phyloP scores from a whole-genome alignment of 2,888 invertebrate genomes.

The Mesopsocus fuscifrons region DNA sequence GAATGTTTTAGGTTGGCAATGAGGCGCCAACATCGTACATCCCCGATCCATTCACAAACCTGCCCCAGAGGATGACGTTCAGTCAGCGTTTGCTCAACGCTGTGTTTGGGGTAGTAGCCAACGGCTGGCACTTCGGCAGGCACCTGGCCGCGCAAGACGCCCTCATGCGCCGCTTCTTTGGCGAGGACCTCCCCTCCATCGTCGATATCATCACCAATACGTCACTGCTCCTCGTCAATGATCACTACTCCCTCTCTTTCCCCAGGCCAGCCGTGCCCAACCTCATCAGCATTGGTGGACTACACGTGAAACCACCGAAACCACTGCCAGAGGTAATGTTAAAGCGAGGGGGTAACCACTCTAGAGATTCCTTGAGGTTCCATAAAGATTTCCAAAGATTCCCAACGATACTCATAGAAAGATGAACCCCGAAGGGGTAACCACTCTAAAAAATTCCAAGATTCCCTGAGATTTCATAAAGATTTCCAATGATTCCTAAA shows the following conservation, averaged over 20 bases:
- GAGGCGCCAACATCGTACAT: not conserved
- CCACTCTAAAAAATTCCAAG: too few relatives aligned
- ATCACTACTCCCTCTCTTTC: slow-evolving; percentile 21
- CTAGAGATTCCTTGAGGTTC: too few relatives aligned
- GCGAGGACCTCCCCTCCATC: not conserved
- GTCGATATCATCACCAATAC: slow-evolving; percentile 3
- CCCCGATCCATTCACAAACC: slow-evolving; percentile 3
- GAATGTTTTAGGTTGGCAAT: slow-evolving; percentile 5
- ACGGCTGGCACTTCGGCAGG: not conserved
- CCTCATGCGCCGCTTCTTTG: slow-evolving; percentile 15
- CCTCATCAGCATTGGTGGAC: slow-evolving; percentile 18
- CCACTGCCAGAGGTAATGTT: slow-evolving; percentile 2
- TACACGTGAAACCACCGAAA: slow-evolving; percentile 2
- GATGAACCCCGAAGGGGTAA: too few relatives aligned
- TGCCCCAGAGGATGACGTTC: not conserved
- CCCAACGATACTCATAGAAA: too few relatives aligned
- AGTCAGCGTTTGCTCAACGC: not conserved
- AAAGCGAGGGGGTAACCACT: too few relatives aligned
- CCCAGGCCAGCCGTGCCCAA: slow-evolving; percentile 4
- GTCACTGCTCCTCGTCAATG: slow-evolving; percentile 3
- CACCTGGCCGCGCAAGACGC: not conserved
- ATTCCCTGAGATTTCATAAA: too few relatives aligned
- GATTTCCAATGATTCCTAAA: too few relatives aligned
- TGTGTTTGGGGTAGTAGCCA: not conserved
- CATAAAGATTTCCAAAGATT: too few relatives aligned